A percentile compares a stretch with the other conserved stretches of the same genome.
Evolutionary conservation across 2,797 vertebrate species (phyloP).

Genomic region (Rhodeus uyekii): DNA sequence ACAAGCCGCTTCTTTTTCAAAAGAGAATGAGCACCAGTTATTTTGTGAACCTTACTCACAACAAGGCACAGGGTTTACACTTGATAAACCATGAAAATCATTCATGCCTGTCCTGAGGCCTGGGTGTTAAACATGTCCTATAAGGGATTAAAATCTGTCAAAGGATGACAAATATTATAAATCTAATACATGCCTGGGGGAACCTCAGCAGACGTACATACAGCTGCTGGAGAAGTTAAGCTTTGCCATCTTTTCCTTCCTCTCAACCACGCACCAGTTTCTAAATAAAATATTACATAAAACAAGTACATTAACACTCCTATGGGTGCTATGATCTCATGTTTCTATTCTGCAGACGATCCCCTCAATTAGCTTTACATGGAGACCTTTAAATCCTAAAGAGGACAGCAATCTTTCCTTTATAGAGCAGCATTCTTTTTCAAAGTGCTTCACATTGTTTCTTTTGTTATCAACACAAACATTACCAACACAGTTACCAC

Average conservation of each 20-base stretch:
- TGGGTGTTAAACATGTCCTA: slow-evolving; percentile 15
- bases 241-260: neutral
- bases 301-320: neutral
- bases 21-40: neutral
- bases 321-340: neutral
- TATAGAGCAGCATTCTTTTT: slow-evolving; percentile 25
- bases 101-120: slow-evolving; percentile 23
- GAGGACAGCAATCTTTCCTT: slow-evolving; percentile 30
- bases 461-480: slow-evolving; percentile 67
- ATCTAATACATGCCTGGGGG: neutral
- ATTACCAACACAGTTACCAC: slow-evolving; percentile 38
- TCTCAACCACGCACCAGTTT: neutral
- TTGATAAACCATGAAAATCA: slow-evolving; percentile 29
- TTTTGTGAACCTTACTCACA: neutral
- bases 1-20: neutral
- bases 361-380: slow-evolving; percentile 4
- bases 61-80: neutral
- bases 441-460: slow-evolving; percentile 68
- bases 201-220: neutral
- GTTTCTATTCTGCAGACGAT: slow-evolving; percentile 13
- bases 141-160: slow-evolving; percentile 12
- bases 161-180: slow-evolving; percentile 18
- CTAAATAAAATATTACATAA: neutral
- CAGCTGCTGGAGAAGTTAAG: neutral
- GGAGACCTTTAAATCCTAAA: slow-evolving; percentile 19